These are phyloP conservation scores for Eurytoma adleriae DNA, from an alignment of 2,888 invertebrate species.

Conservation along the genomic window DNA sequence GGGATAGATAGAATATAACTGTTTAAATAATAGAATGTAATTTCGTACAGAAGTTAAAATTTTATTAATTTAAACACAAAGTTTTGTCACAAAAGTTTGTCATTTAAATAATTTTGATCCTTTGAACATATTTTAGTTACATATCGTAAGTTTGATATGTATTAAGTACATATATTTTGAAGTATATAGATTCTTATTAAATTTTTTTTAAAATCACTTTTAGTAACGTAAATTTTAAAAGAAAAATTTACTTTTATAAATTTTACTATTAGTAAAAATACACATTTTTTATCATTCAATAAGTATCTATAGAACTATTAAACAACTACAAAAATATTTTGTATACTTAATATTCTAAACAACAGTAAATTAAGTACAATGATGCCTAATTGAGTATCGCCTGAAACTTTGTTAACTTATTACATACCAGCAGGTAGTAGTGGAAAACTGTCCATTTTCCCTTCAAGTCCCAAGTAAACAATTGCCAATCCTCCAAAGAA, in stretches of 20 bases:
- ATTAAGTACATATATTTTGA: conserved; percentile 19
- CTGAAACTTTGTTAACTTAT: conserved; percentile 16
- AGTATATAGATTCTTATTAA: conserved; percentile 7
- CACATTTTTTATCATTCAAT: conserved; percentile 31
- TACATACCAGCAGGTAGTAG: conserved; percentile 73
- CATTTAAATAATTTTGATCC: too few species aligned
- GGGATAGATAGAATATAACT: conserved; percentile 32
- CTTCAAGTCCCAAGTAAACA: conserved; percentile 75
- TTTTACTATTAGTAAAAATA: conserved; percentile 27
- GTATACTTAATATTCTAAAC: conserved; percentile 13
- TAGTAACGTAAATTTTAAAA: conserved; percentile 19
- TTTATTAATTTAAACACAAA: conserved; percentile 63
- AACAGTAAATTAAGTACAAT: conserved; percentile 56
- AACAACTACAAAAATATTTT: not conserved
- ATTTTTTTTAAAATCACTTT: not conserved
- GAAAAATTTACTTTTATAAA: conserved; percentile 2
- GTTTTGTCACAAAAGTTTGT: too few species aligned
- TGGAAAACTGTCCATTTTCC: conserved; percentile 71
- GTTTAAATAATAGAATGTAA: conserved; percentile 37
- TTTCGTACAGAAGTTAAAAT: conserved; percentile 65
- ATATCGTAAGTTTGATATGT: not conserved
- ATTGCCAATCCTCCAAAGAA: conserved; percentile 75
- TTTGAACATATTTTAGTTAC: too few species aligned
- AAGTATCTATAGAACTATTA: conserved; percentile 3
- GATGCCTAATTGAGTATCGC: conserved; percentile 30